Percentiles rank a stretch among this genome's conserved stretches.
These are phyloP conservation scores for Psix sp. DNA, from an alignment of 1,140 invertebrate species.

Conservation along the genomic window DNA sequence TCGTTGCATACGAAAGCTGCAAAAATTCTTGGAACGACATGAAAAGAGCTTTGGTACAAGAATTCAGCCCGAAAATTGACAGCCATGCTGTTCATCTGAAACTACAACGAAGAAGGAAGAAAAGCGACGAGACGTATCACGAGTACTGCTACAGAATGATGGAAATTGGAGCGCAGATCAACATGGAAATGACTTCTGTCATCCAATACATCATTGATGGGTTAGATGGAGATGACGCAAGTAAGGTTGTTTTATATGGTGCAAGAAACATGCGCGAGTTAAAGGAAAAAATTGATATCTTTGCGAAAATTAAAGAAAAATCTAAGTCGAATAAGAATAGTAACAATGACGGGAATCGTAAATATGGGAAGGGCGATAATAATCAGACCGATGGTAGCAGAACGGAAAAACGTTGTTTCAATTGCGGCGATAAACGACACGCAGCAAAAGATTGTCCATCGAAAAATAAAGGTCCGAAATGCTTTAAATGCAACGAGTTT, in stretches of 20 bases:
- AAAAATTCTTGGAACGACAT: constrained; percentile 41
- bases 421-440: constrained; percentile 1
- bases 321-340: not conserved
- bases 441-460: not conserved
- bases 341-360: no score
- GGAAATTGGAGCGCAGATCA: constrained; percentile 60
- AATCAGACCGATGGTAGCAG: not conserved
- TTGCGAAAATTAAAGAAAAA: constrained; percentile 51
- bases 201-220: constrained; percentile 70
- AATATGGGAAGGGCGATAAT: no score
- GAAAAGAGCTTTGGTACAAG: constrained; percentile 34
- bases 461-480: no score
- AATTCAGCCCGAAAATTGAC: constrained; percentile 52
- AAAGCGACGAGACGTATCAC: constrained; percentile 16
- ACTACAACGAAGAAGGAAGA: constrained; percentile 39
- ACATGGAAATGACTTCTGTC: constrained; percentile 60
- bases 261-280: constrained; percentile 58
- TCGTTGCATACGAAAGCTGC: constrained; percentile 38
- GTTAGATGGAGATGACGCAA: constrained; percentile 61
- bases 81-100: constrained; percentile 44
- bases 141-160: constrained; percentile 57
- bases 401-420: not conserved
- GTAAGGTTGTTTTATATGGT: constrained; percentile 67
- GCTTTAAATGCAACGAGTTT: no score
- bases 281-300: constrained; percentile 57